phyloP scores from a whole-genome alignment of 2,113 vertebrate species.

The Lucifuga dentata region DNA sequence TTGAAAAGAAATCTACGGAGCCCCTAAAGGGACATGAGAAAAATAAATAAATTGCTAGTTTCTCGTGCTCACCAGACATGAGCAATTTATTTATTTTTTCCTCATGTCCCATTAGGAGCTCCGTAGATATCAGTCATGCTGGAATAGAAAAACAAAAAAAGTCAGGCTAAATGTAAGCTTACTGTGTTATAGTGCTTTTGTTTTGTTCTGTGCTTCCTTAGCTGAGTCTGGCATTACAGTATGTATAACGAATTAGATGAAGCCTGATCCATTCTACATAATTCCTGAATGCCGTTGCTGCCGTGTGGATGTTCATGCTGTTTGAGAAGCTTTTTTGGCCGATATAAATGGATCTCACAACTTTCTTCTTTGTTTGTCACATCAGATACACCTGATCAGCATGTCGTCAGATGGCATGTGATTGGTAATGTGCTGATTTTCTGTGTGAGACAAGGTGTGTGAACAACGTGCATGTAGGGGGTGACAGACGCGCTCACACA shows the following conservation, averaged over 20 bases:
- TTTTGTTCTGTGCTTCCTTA: constrained; percentile 32
- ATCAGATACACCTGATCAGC: constrained; percentile 14
- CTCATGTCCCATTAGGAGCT: too few species aligned
- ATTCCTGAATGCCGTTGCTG: too few species aligned
- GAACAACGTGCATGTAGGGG: constrained; percentile 5
- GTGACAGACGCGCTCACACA: constrained; percentile 1
- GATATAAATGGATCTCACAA: not conserved
- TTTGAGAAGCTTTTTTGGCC: not conserved
- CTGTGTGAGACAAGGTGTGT: constrained; percentile 7
- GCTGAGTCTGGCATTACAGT: constrained; percentile 2
- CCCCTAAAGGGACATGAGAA: too few species aligned
- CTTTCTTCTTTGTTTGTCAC: constrained; percentile 1
- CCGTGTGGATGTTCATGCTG: too few species aligned
- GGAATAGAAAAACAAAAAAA: constrained; percentile 66
- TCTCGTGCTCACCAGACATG: too few species aligned
- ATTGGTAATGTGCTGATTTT: constrained; percentile 12
- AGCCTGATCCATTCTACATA: too few species aligned
- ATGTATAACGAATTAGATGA: constrained; percentile 23
- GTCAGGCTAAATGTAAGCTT: constrained; percentile 19
- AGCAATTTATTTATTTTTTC: too few species aligned
- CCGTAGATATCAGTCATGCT: constrained; percentile 66
- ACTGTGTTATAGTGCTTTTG: constrained; percentile 39
- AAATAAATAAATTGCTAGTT: too few species aligned
- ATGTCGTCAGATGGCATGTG: constrained; percentile 16
- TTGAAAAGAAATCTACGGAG: too few species aligned